Conservation (phyloP, 2,113 vertebrate genomes). For the Arizona elegans region DNA sequence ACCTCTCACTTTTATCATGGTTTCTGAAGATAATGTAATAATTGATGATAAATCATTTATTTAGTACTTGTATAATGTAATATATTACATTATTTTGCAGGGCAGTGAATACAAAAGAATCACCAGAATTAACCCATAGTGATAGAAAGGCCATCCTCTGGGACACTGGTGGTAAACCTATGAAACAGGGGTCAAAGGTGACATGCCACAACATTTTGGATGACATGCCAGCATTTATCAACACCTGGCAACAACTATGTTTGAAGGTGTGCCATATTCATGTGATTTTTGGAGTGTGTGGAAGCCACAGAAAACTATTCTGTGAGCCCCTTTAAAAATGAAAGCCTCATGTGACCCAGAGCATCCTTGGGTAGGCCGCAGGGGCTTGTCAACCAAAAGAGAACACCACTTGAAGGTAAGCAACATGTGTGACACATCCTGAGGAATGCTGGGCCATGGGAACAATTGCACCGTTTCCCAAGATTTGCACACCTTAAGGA, state of each 20-base stretch:
- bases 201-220: neutral
- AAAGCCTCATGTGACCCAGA: neutral
- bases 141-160: too few species aligned
- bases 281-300: neutral
- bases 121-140: neutral
- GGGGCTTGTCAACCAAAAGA: neutral
- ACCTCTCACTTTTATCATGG: neutral
- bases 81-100: neutral
- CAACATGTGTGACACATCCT: neutral
- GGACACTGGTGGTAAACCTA: neutral
- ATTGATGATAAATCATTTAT: neutral
- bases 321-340: neutral
- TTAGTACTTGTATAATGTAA: neutral
- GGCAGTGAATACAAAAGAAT: neutral
- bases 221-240: neutral
- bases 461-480: neutral
- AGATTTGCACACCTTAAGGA: neutral
- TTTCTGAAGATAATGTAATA: neutral
- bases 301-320: neutral
- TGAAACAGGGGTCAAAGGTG: neutral
- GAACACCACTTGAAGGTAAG: neutral
- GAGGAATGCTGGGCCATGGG: neutral
- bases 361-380: neutral
- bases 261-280: neutral
- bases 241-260: neutral